phyloP scores from a whole-genome alignment of 2,113 vertebrate genomes.

The Zosterops hypoxanthus region DNA sequence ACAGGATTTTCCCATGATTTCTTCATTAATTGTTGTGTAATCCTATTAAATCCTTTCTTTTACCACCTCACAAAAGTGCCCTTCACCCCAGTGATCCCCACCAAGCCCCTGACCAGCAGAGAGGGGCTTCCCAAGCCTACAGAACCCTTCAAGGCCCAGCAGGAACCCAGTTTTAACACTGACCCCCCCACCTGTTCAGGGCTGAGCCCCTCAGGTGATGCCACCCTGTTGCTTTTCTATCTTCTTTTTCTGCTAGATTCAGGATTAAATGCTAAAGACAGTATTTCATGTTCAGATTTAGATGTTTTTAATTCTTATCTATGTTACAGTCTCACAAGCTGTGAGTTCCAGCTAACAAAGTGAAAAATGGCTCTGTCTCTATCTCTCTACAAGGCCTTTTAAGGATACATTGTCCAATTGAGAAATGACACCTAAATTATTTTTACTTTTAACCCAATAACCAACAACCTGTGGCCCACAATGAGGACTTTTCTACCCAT shows the following conservation, averaged over 20 bases:
- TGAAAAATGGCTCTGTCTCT: not conserved
- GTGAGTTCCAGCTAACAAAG: not conserved
- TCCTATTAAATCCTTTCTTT: not conserved
- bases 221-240: not conserved
- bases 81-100: not conserved
- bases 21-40: fast-evolving
- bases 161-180: not conserved
- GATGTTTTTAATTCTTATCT: not conserved
- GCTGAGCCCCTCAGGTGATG: not conserved
- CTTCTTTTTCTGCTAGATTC: not conserved
- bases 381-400: not conserved
- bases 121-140: not conserved
- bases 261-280: not conserved
- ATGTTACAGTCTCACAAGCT: not conserved
- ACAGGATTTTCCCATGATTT: not conserved
- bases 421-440: not conserved
- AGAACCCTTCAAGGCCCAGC: not conserved
- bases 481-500: not conserved
- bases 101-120: not conserved
- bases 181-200: fast-evolving
- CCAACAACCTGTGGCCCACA: not conserved
- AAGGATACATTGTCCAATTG: not conserved
- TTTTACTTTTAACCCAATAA: not conserved
- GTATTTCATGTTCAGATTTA: not conserved
- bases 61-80: not conserved